phyloP scores from a whole-genome alignment of 2,113 vertebrate species.

The Parus major region DNA sequence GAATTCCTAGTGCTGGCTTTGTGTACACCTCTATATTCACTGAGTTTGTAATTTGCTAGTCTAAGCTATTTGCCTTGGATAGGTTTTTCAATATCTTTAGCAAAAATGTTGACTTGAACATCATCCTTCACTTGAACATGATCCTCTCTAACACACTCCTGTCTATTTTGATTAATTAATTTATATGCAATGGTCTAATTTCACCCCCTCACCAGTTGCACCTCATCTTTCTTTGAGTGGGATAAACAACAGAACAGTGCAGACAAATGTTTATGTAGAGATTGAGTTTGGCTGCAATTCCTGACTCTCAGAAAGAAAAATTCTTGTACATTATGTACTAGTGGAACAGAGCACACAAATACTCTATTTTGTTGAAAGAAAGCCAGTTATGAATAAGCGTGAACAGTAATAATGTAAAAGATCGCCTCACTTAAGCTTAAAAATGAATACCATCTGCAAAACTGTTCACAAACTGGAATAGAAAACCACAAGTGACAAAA shows the following conservation, averaged over 20 bases:
- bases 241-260: constrained; percentile 21
- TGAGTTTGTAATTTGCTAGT: neutral
- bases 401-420: constrained; percentile 25
- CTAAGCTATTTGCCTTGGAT: neutral
- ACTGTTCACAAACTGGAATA: neutral
- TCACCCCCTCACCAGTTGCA: neutral
- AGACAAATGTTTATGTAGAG: constrained; percentile 19
- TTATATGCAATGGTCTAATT: neutral
- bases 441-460: constrained; percentile 29
- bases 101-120: neutral
- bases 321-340: neutral
- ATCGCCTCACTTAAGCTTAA: neutral
- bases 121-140: neutral
- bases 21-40: neutral
- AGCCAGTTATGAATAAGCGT: constrained; percentile 22
- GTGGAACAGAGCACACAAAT: neutral
- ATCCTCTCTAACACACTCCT: neutral
- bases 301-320: neutral
- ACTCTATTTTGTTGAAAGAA: constrained; percentile 12
- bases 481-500: constrained; percentile 1
- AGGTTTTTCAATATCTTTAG: neutral
- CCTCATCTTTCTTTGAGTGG: constrained; percentile 17
- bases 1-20: neutral
- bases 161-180: neutral
- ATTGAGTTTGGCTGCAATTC: neutral